Base-by-base conservation (phyloP, 1,140 invertebrate species). In the Drosophila oshimai region DNA sequence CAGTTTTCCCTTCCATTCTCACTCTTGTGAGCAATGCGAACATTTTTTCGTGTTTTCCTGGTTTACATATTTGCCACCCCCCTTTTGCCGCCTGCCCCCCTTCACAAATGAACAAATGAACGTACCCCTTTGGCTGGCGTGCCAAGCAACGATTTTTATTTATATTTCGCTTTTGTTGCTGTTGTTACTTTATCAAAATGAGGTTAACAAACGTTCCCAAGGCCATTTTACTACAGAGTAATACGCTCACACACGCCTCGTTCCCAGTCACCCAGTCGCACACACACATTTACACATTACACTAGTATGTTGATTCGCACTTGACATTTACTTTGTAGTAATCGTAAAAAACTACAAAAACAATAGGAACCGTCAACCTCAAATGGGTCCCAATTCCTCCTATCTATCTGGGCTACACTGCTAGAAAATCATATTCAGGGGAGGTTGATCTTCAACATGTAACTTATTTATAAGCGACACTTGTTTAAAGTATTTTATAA, bases 121-220 rank as follows among this genome's bases (percentile, higher is more conserved):
- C n/a, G 31, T 28, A 31, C 36, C 34, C 36, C 9, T 37, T 22
- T 24, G 12, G 58, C 50, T 71, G 68, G 64, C 79, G 80, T 83
- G 79, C 70, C 74, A 58, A 71, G 53, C 50, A 45, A 54, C 79
- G 79, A 79, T 86, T 83, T 77, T 71, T 77, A 42, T 70, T 70
- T 70, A 22, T 57, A 39, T 47, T 53, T 74, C 50, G 36, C 36
- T 37, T 51, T 74, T 64, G 57, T 68, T 65, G 33, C 18, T 64
- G 41, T 37, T 57, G 64, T 69, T 49, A 58, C 64, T 64, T 76
- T 87, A 86, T 87, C 81, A 86, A 76, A 86, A 87, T 70, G 76
- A 86, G 81, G 81, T 86, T 87, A 86, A 86, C 72, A 86, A 86
- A 87, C 81, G 81, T 74, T 81, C 72, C 83, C 81, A 86, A 86